Evolutionary conservation across 1,140 invertebrate species (phyloP), one percentile per base, ranked within the genome.

Genomic region (Drosophila parvula): DNA sequence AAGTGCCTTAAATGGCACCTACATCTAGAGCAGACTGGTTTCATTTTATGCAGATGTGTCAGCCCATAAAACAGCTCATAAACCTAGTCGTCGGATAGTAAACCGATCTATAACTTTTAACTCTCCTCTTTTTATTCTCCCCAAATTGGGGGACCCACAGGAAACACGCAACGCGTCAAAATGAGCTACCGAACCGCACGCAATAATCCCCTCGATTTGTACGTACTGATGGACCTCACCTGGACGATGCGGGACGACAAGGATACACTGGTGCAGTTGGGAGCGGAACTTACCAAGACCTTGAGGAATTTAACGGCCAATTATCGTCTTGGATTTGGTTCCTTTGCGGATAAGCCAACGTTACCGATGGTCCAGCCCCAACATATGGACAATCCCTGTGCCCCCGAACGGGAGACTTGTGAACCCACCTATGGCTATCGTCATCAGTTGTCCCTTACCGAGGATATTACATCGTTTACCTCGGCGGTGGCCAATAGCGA

Each of bases 171-270:
- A 81, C 92, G 91, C 48, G 81, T 95, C 18, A 91, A 93, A 61
- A 92, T 95, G 69, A 92, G 92, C 16, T 95, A 94, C 76, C 91
- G 94, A 50, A 93, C 94, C 14, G 95, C 95, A 41, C 95, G 93
- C 85, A 96, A 98, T 91, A 98, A 98, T 92, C 97, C 97, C 1
- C 93, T 98, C n/a, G 97, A 98, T 92, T 93, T 98, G 9, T 98
- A 98, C 91, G 98, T 97, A 83, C 92, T 98, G 38, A 97, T 98
- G 96, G 97, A 98, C 91, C 92, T 98, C 11, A 98, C 97, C 7
- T 96, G 96, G 93, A 97, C 97, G 5, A 98, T 98, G 97, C 94
- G 94, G 77, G 96, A 97, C 79, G 96, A 98, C 81, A 96, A 98
- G 83, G 94, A 96, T 5, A 97, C 96, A 9, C 84, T 98, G 28